Percentiles rank a stretch among this genome's conserved stretches.
phyloP scores from a whole-genome alignment of 2,797 vertebrate genomes.

The Mormyrops boulengeri region DNA sequence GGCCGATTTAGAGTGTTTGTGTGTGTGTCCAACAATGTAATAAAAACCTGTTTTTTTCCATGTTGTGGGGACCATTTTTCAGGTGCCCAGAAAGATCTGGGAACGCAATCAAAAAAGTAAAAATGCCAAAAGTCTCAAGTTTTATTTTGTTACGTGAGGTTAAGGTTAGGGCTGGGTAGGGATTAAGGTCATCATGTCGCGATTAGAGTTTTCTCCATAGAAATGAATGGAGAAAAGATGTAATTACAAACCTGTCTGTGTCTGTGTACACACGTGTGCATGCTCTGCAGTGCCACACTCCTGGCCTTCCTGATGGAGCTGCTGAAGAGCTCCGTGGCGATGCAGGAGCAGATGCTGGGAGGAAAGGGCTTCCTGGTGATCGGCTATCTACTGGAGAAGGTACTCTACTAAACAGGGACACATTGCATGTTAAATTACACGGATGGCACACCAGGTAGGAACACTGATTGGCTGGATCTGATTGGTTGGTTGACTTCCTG shows the following conservation, averaged over 20 bases:
- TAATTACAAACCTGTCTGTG: neutral
- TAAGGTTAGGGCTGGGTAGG: neutral
- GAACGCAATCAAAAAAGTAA: neutral
- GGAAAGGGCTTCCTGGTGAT: conserved; percentile 81
- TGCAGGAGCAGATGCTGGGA: conserved; percentile 83
- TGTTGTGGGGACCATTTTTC: neutral
- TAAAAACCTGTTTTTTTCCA: neutral
- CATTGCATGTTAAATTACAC: neutral
- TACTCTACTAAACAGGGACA: conserved; percentile 37
- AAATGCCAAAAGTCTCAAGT: neutral
- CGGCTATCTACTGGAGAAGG: conserved; percentile 80
- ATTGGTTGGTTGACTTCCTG: neutral
- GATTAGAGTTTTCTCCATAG: neutral
- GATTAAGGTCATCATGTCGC: neutral
- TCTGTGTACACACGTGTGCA: neutral
- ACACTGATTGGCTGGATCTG: neutral
- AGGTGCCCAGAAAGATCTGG: neutral
- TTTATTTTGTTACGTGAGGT: neutral
- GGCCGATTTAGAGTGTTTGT: neutral
- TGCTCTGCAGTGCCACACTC: conserved; percentile 66
- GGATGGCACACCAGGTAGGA: neutral
- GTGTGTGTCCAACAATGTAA: neutral
- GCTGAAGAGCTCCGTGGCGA: conserved; percentile 79
- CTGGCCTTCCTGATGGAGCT: conserved; percentile 77
- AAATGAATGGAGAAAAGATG: neutral